Evolutionary conservation across 2,888 invertebrate genomes (phyloP), one percentile per base, ranked within the genome.

Genomic region (Bibio marci): DNA sequence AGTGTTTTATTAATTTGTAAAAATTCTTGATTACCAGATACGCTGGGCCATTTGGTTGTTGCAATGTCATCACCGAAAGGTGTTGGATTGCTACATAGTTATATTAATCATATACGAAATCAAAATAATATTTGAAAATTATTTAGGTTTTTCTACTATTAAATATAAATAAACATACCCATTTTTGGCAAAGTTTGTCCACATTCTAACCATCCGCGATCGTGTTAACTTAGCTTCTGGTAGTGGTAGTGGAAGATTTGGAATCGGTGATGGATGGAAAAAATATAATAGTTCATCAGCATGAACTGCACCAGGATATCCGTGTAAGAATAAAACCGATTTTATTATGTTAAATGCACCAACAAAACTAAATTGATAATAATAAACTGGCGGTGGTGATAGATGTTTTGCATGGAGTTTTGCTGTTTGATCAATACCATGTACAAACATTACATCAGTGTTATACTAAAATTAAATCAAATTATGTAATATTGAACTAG

Each of bases 171-270:
- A 42, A 44, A 26, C 52, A 52, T 55, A 67, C 67, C 67, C 62
- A 47, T 56, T 59, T 57, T 63, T 66, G 30, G 67, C 66, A 49
- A 67, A 67, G 48, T 67, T 66, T 0, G 66, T 66, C 65, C 67
- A 67, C 62, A 67, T 57, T 49, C 56, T 62, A 4, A 64, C 48
- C 36, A 65, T 55, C 50, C 60, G 57, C 15, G 48, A 55, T 45
- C 62, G 58, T 14, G 61, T 63, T 32, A 45, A 53, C 3, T 61
- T 47, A 8, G 63, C 61, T 46, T 65, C 63, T 38, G 59, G 49
- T 45, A 57, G 61, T 15, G 59, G 41, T 6, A 48, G 46, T 18
- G 42, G 42, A 12, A 53, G 51, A 11, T 52, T 49, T 37, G 44
- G 35, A 47, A 45, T 47, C 53, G 57, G 7, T 61, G 49, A 36